These are phyloP conservation scores for Acomys russatus DNA, from an alignment of 2,797 vertebrate species.

Conservation along the genomic window DNA sequence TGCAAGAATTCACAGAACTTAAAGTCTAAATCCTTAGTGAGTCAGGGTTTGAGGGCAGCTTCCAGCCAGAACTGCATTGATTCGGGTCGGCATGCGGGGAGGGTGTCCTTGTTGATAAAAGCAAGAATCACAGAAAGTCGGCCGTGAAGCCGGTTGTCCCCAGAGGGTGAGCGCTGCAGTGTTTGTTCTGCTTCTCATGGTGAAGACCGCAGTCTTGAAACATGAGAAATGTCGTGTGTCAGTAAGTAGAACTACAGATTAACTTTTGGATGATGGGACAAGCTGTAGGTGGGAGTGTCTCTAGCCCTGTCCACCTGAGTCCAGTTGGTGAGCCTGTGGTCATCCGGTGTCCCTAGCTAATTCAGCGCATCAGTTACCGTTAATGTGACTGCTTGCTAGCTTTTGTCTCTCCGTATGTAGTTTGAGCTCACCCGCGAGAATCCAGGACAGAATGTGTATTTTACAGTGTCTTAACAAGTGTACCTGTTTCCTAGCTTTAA, in stretches of 20 bases:
- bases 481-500: not conserved
- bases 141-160: constrained; percentile 2
- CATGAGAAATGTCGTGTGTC: constrained; percentile 5
- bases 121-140: constrained; percentile 2
- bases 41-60: not conserved
- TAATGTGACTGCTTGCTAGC: not conserved
- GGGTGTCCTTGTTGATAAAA: not conserved
- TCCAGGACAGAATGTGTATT: constrained; percentile 28
- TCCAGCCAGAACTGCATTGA: not conserved
- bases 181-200: not conserved
- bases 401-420: constrained; percentile 24
- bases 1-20: not conserved
- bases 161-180: not conserved
- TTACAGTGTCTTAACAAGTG: not conserved
- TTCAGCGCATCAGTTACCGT: not conserved
- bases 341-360: not conserved
- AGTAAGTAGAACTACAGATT: not conserved
- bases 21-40: not conserved
- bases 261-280: not conserved
- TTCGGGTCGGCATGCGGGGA: not conserved
- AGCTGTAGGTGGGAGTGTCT: not conserved
- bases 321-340: not conserved
- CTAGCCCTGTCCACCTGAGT: not conserved
- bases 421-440: constrained; percentile 29
- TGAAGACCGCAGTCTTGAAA: constrained; percentile 10